Base-by-base conservation (phyloP, 2,797 vertebrate genomes). In the Rhynchotus rufescens region DNA sequence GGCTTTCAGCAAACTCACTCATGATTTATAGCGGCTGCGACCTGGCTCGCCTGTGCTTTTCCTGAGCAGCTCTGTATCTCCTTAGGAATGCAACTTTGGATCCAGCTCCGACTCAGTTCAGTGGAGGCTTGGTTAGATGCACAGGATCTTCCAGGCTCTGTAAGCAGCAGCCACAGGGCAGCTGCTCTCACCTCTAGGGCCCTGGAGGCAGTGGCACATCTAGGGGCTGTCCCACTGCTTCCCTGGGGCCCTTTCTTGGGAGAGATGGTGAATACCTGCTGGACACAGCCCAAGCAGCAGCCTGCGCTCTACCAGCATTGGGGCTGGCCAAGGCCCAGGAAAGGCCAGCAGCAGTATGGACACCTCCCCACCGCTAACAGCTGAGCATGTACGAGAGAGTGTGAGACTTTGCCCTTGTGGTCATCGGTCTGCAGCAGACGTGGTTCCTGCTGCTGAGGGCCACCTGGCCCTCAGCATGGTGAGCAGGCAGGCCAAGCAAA, bases 41-140 rank as follows among this genome's bases (percentile, higher is more conserved):
- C 28, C 38, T 38, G 56, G 19, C 74, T 93, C 26, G 17, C 45
- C 59, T 4, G 1, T 10, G 2, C 1, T 60, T 32, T 66, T 40
- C 26, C 52, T 9, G 2, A 83, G 62, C 0, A 0, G 61, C 28
- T 84, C 30, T 6, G 0, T 52, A 22, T 23, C 9, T 72, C 45
- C 32, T 62, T 54, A 28, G 54, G 54, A 74, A 26, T 1, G 6
- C 13, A 5, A 67, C 25, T 26, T 23, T 34, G 54, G 26, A 40
- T 40, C 7, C 1, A 0, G 25, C 42, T 84, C 21, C 49, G 60
- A 2, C 1, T 38, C 54, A 44, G 15, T 75, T 68, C n/a, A 77
- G 25, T 4, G 36, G 61, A 15, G 81, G 45, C 25, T 74, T 1
- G 0, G 51, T 47, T n/a, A 80, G 59, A 68, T 0, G 0, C 6